These are phyloP conservation scores for Diadema setosum DNA, from an alignment of 35 echinoderm and acorn worm species.

Conservation along the genomic window DNA sequence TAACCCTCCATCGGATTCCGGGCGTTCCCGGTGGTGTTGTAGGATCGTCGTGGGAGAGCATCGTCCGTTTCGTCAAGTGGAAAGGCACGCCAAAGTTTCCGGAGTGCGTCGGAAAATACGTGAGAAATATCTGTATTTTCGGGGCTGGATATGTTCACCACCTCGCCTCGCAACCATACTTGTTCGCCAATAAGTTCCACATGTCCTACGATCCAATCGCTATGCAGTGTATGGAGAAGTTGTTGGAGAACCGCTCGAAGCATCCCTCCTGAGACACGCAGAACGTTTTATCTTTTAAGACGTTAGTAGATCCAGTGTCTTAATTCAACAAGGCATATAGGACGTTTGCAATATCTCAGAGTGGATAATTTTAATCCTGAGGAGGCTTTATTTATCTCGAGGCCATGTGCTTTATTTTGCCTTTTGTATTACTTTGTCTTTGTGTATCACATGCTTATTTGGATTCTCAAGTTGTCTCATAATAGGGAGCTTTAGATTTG, in stretches of 20 bases:
- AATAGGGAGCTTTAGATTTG: too few species aligned
- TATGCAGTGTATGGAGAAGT: constrained; percentile 68
- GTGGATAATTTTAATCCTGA: too few species aligned
- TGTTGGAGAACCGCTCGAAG: constrained; percentile 2
- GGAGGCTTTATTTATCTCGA: too few species aligned
- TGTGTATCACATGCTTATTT: too few species aligned
- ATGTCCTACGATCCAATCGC: constrained; percentile 55
- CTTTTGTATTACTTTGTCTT: too few species aligned
- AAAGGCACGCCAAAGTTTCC: neutral
- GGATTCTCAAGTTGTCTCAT: too few species aligned
- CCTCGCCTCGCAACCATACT: neutral
- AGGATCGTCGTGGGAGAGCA: neutral
- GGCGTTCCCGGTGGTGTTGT: constrained; percentile 50
- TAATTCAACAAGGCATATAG: too few species aligned
- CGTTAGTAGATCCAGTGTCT: too few species aligned
- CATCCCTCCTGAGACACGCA: too few species aligned
- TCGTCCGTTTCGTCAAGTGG: constrained; percentile 25
- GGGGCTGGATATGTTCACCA: constrained; percentile 22
- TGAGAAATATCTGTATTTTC: constrained; percentile 61
- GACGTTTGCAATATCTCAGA: too few species aligned
- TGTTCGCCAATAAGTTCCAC: constrained; percentile 72
- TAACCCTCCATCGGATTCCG: constrained; percentile 19
- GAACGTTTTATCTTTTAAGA: too few species aligned
- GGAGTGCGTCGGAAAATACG: constrained; percentile 28
- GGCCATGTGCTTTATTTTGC: too few species aligned